Percentiles rank a stretch among this genome's conserved stretches.
phyloP scores from a whole-genome alignment of 1,140 invertebrate species.

The Euwallacea similis region DNA sequence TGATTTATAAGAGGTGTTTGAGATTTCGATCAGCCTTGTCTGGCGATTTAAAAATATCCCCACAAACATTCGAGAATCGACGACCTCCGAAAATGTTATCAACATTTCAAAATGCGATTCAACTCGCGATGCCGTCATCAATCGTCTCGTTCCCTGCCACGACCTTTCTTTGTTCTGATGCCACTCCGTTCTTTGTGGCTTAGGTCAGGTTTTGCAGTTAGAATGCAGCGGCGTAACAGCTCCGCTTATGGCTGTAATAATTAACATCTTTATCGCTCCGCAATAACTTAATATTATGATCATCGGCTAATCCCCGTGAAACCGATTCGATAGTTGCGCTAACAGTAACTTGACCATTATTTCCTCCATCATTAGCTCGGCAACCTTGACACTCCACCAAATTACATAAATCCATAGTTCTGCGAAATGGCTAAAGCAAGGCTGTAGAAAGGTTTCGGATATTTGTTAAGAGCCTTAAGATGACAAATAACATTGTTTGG shows the following conservation, averaged over 20 bases:
- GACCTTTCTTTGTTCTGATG: conserved; percentile 1
- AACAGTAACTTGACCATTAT: too few relatives aligned
- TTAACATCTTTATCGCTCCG: neutral
- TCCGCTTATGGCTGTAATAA: neutral
- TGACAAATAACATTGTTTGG: too few relatives aligned
- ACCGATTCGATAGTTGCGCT: neutral
- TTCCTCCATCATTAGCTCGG: too few relatives aligned
- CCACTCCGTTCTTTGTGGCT: conserved; percentile 2
- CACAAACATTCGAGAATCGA: neutral
- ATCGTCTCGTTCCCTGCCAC: conserved; percentile 3
- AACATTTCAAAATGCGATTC: conserved; percentile 3
- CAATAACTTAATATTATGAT: neutral
- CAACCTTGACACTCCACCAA: too few relatives aligned
- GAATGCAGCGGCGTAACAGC: neutral
- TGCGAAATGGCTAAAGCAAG: too few relatives aligned
- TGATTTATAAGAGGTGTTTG: too few relatives aligned
- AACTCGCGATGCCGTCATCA: neutral
- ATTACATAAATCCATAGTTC: too few relatives aligned
- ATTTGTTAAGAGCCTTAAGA: too few relatives aligned
- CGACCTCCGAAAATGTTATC: conserved; percentile 1
- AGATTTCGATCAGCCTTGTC: too few relatives aligned
- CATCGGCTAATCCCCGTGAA: neutral
- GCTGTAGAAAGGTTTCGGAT: too few relatives aligned
- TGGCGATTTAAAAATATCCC: too few relatives aligned
- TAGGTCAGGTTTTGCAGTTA: conserved; percentile 9